Percentiles rank a stretch among this genome's conserved stretches.
Conservation (phyloP, 2,113 vertebrate species). For the Ploceus nigricollis region DNA sequence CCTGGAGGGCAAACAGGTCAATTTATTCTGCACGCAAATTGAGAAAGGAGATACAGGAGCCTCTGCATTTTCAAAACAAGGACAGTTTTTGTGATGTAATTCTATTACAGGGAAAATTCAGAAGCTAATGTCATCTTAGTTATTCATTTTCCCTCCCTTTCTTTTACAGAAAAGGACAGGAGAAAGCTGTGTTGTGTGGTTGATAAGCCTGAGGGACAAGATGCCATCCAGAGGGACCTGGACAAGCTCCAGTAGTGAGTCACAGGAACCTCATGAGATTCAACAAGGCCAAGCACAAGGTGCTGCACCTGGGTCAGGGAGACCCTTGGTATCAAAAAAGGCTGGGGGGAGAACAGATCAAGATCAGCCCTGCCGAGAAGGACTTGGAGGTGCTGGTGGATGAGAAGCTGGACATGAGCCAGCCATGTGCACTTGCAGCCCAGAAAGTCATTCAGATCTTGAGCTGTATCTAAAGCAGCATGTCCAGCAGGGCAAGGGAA, state of each 20-base stretch:
- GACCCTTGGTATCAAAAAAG: neutral
- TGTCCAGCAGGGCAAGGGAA: neutral
- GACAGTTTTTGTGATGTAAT: neutral
- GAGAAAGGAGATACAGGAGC: neutral
- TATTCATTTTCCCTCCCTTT: neutral
- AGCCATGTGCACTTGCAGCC: neutral
- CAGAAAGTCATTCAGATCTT: neutral
- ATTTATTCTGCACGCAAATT: constrained; percentile 16
- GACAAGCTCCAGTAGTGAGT: neutral
- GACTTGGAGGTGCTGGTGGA: neutral
- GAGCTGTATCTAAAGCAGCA: neutral
- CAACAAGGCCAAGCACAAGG: neutral
- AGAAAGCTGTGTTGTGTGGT: neutral
- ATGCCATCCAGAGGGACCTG: neutral
- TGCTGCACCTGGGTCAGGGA: no score
- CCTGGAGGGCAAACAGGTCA: neutral
- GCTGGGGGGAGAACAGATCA: neutral
- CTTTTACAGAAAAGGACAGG: neutral
- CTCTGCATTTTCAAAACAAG: neutral
- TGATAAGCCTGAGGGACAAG: accelerated
- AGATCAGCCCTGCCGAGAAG: neutral
- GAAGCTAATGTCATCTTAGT: neutral
- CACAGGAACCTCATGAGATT: neutral
- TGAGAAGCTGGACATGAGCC: neutral
- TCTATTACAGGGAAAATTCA: neutral